These are phyloP conservation scores for Myotis myotis DNA, from an alignment of 2,797 vertebrate genomes.

Conservation along the genomic window DNA sequence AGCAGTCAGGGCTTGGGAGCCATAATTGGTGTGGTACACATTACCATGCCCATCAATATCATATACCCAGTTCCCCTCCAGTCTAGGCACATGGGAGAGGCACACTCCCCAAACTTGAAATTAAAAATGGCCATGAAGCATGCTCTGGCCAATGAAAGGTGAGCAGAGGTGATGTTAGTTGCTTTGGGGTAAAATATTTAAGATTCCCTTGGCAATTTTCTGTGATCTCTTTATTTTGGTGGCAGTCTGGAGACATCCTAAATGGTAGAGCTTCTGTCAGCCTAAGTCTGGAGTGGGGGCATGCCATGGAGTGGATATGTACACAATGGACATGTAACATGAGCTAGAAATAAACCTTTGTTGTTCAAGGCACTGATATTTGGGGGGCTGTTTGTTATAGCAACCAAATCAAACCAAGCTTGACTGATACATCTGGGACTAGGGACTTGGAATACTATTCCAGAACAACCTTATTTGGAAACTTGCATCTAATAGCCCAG, in stretches of 20 bases:
- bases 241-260: background rate
- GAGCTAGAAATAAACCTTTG: background rate
- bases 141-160: background rate
- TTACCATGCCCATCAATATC: fast-evolving
- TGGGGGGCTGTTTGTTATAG: background rate
- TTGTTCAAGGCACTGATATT: background rate
- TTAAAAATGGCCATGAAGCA: background rate
- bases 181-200: background rate
- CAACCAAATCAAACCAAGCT: background rate
- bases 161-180: background rate
- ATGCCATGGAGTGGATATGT: background rate
- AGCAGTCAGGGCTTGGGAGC: background rate
- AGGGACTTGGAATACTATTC: background rate
- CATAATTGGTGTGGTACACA: background rate
- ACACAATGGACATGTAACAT: fast-evolving
- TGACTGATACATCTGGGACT: background rate
- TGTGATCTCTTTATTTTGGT: background rate
- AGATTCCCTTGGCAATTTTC: background rate
- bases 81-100: background rate
- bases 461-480: background rate
- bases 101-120: background rate
- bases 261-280: background rate
- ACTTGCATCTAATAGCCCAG: background rate
- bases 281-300: background rate
- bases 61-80: background rate